phyloP scores from a whole-genome alignment of 2,797 vertebrate species.

The Tarsius wallacei region DNA sequence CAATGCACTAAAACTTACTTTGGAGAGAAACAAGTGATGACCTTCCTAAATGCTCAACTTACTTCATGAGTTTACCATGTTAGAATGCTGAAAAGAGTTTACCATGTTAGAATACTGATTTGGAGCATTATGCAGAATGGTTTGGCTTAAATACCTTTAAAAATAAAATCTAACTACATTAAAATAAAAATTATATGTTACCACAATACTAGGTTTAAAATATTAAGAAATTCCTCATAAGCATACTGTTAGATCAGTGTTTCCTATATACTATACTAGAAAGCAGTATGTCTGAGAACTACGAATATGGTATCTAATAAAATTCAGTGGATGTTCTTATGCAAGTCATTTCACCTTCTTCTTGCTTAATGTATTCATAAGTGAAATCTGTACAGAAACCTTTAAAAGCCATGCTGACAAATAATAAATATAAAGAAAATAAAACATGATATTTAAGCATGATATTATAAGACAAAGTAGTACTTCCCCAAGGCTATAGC shows the following conservation, averaged over 20 bases:
- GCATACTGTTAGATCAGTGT: neutral
- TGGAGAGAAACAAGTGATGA: neutral
- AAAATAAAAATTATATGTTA: slow-evolving; percentile 12
- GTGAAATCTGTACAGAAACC: neutral
- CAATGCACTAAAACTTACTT: slow-evolving; percentile 39
- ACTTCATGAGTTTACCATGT: neutral
- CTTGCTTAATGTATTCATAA: slow-evolving; percentile 3
- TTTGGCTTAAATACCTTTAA: slow-evolving; percentile 15
- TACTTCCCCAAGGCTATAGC: neutral
- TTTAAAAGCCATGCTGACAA: slow-evolving; percentile 57
- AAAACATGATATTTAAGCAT: neutral
- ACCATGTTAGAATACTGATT: neutral
- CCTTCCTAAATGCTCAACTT: slow-evolving; percentile 18
- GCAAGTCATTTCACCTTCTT: slow-evolving; percentile 3
- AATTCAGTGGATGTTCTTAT: neutral
- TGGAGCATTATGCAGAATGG: slow-evolving; percentile 2
- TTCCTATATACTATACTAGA: neutral
- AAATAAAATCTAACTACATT: slow-evolving; percentile 8
- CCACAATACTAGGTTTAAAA: slow-evolving; percentile 17
- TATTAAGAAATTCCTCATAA: slow-evolving; percentile 11
- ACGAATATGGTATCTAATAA: neutral
- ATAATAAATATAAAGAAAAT: neutral
- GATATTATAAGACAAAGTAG: slow-evolving; percentile 19
- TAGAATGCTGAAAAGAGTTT: neutral
- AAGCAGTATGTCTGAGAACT: neutral